Conservation (phyloP, 2,113 vertebrate genomes). For the Amblyornis subalaris region DNA sequence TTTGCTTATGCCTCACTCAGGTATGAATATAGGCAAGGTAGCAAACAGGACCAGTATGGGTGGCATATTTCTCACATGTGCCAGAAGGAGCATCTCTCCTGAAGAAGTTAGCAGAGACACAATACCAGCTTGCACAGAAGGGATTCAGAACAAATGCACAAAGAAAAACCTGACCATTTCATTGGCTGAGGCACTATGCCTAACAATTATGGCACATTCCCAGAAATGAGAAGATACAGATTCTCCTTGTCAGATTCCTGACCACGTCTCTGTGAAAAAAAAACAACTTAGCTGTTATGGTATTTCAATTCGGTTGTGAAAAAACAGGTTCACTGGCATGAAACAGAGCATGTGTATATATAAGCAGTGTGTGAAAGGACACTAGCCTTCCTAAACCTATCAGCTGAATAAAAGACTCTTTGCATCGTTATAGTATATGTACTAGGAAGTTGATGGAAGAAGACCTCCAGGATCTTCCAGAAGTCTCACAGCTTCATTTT, state of each 20-base stretch:
- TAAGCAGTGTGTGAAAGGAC: neutral
- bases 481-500: neutral
- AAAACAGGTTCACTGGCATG: neutral
- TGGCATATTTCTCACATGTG: neutral
- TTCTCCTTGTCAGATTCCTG: neutral
- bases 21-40: neutral
- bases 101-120: neutral
- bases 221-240: neutral
- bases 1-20: neutral
- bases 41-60: neutral
- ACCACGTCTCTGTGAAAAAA: neutral
- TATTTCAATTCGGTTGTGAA: neutral
- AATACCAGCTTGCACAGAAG: neutral
- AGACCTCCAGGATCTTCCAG: neutral
- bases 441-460: neutral
- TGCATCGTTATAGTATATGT: neutral
- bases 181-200: neutral
- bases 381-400: neutral
- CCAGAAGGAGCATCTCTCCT: neutral
- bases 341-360: neutral
- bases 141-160: neutral
- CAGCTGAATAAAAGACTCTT: neutral
- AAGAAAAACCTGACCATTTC: neutral
- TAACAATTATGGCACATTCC: neutral
- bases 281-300: rapidly evolving